A percentile compares a stretch with the other conserved stretches of the same genome.
Evolutionary conservation across 2,797 vertebrate species (phyloP).

Genomic region (Tolypeutes matacus): DNA sequence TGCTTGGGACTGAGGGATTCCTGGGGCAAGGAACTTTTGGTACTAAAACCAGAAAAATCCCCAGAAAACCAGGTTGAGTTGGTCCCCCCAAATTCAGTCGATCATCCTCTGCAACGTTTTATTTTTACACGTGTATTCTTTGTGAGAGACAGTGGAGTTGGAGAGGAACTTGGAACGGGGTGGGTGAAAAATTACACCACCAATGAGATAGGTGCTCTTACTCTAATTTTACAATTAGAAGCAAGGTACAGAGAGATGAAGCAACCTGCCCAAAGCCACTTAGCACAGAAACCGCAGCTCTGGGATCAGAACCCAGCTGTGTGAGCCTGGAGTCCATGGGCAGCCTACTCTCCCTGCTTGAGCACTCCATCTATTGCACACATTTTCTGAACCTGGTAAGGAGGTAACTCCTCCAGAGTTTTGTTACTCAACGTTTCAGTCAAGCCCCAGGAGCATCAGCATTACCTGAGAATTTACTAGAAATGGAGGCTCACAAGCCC

Average conservation of each 20-base stretch:
- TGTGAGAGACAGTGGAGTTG: background rate
- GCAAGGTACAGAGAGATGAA: background rate
- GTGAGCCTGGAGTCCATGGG: background rate
- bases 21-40: background rate
- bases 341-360: background rate
- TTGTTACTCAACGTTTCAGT: background rate
- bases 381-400: background rate
- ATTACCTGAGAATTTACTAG: background rate
- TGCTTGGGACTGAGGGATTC: background rate
- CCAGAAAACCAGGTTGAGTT: background rate
- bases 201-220: background rate
- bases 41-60: background rate
- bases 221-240: conserved; percentile 14
- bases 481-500: background rate
- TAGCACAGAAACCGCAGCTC: background rate
- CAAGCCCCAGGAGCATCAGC: background rate
- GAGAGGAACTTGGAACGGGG: background rate
- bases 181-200: background rate
- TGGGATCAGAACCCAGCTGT: background rate
- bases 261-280: background rate
- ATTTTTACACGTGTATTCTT: background rate
- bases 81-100: background rate
- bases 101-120: background rate
- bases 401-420: background rate
- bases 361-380: too few species aligned